These are phyloP conservation scores for Gila orcuttii DNA, from an alignment of 2,113 vertebrate species.

Conservation along the genomic window DNA sequence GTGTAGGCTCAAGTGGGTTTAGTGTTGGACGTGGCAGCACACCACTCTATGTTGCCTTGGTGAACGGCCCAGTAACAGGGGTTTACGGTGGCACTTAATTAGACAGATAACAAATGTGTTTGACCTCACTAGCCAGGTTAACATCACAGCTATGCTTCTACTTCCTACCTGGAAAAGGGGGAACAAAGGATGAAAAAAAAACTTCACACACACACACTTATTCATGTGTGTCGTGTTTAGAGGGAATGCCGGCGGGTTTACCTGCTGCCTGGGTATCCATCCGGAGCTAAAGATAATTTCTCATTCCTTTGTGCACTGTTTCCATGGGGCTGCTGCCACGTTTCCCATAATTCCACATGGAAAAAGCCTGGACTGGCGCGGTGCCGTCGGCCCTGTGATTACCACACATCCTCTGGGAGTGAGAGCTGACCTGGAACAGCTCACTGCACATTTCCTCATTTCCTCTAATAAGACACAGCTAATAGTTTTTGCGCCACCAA, in stretches of 20 bases:
- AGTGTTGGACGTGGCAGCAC: neutral
- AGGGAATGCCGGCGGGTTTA: slow-evolving; percentile 5
- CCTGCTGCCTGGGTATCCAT: slow-evolving; percentile 24
- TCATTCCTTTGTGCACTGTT: slow-evolving; percentile 22
- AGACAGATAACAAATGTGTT: slow-evolving; percentile 55
- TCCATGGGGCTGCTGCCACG: neutral
- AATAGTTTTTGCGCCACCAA: neutral
- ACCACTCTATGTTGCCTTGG: neutral
- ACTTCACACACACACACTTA: neutral
- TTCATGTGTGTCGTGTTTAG: neutral
- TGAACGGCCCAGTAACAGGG: slow-evolving; percentile 3
- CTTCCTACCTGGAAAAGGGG: slow-evolving; percentile 1
- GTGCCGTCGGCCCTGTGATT: slow-evolving; percentile 14
- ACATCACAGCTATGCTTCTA: slow-evolving; percentile 26
- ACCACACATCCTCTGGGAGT: neutral
- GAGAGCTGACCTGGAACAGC: neutral
- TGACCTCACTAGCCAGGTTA: slow-evolving; percentile 48
- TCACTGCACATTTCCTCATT: neutral
- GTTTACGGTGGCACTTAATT: slow-evolving; percentile 47
- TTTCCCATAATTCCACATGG: slow-evolving; percentile 19
- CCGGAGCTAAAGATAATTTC: slow-evolving; percentile 12
- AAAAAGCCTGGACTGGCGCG: neutral
- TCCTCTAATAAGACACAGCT: slow-evolving; percentile 3
- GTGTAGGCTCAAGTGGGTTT: slow-evolving; percentile 20
- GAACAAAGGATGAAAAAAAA: neutral